These are phyloP conservation scores for Mythimna impura DNA, from an alignment of 2,888 invertebrate species.

Conservation along the genomic window DNA sequence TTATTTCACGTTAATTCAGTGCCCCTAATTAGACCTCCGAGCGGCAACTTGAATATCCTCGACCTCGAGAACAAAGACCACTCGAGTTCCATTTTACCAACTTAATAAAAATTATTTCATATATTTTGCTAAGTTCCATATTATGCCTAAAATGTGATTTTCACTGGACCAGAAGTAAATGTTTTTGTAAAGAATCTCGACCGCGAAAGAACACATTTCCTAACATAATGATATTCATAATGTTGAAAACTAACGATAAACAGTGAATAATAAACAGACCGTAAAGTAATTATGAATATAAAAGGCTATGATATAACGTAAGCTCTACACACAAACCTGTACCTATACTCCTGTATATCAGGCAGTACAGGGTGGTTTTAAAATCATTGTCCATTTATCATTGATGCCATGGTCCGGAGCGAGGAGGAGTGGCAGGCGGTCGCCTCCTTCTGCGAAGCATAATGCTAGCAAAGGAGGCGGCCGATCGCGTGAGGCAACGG, in stretches of 20 bases:
- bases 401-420: too few species aligned
- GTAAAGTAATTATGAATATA: background rate
- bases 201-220: too few species aligned
- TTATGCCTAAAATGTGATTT: background rate
- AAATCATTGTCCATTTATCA: background rate
- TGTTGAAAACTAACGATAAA: too few species aligned
- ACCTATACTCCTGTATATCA: too few species aligned
- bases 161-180: background rate
- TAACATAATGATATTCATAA: too few species aligned
- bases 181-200: background rate
- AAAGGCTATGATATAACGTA: background rate
- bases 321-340: too few species aligned
- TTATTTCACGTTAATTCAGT: background rate
- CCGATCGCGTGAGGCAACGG: too few species aligned
- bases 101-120: background rate
- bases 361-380: background rate
- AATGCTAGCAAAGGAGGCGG: too few species aligned
- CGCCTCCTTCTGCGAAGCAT: too few species aligned
- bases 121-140: background rate
- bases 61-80: constrained; percentile 15
- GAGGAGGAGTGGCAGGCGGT: too few species aligned
- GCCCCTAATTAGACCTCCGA: constrained; percentile 18
- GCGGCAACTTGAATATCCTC: background rate
- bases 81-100: background rate
- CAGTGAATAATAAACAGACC: too few species aligned